Evolutionary conservation across 2,888 invertebrate species (phyloP), one percentile per base, ranked within the genome.

Genomic region (Chymomyza procnemis): DNA sequence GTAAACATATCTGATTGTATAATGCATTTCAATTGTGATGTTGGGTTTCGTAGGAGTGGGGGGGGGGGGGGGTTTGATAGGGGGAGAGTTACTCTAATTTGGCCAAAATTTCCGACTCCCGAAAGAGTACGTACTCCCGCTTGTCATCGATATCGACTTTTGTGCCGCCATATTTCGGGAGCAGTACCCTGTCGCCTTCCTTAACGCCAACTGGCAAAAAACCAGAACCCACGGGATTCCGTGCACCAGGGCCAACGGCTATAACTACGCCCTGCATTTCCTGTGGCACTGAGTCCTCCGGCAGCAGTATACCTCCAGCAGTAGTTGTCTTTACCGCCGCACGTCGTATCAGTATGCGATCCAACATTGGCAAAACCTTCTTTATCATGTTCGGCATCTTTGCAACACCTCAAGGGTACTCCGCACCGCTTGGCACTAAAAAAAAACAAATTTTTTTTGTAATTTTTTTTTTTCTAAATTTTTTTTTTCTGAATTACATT

Each of bases 161-260:
- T 72, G 97, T 98, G 80, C 99, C 99, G 69, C 99, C 99, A 92
- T 97, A 99, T 92, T 99, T 99, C 0, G 99, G 99, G 59, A 99
- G 93, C 55, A 99, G 93, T 3, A 99, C 99, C 88, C 93, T 94
- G 91, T 99, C 99, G 57, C 99, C 99, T 71, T 96, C 95, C 91
- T 96, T 94, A 9, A 99, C 95, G 76, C 94, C 92, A 21, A 95
- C 91, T 21, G 97, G 95, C 79, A 97, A 92, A 76, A 94, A 93
- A 52, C 98, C 98, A 61, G 98, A 97, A 88, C 95, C 94, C 93
- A 97, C 94, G 52, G 95, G 95, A 90, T 95, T 96, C 85, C 96
- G 94, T 30, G 94, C 91, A 69, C 99, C 99, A 46, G 96, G 95
- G 55, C 99, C 99, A 62, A 97, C 95, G 41, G 99, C 98, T 3